phyloP scores from a whole-genome alignment of 1,140 invertebrate species.

The Drosophila pallidifrons region DNA sequence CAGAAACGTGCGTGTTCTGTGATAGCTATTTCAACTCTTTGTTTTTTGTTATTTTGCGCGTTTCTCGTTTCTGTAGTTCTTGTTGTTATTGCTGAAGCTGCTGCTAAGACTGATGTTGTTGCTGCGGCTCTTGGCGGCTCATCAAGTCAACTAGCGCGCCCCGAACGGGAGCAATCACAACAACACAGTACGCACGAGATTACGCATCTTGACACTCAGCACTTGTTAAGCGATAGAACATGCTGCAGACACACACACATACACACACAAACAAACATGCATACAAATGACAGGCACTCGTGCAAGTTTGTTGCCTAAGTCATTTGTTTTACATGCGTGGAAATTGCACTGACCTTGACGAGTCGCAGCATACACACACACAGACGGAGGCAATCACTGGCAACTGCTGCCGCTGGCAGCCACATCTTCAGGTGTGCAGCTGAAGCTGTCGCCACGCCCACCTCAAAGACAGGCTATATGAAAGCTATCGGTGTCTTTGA shows the following conservation, averaged over 20 bases:
- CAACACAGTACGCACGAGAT: slow-evolving; percentile 38
- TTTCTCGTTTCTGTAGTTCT: neutral
- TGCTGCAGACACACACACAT: neutral
- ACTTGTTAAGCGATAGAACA: slow-evolving; percentile 46
- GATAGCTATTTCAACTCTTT: slow-evolving; percentile 46
- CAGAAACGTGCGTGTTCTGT: slow-evolving; percentile 50
- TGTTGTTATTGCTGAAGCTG: neutral
- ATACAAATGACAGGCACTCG: neutral
- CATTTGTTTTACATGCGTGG: slow-evolving; percentile 36
- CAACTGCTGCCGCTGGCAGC: neutral
- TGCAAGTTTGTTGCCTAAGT: slow-evolving; percentile 51
- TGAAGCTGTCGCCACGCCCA: slow-evolving; percentile 25
- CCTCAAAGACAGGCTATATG: slow-evolving; percentile 5
- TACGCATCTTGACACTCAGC: slow-evolving; percentile 45
- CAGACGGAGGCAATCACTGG: neutral
- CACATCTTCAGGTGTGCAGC: neutral
- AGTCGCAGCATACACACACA: no score
- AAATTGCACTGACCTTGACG: slow-evolving; percentile 33
- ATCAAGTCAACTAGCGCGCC: slow-evolving; percentile 24
- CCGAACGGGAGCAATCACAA: slow-evolving; percentile 49
- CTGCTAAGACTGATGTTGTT: neutral
- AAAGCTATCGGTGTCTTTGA: slow-evolving; percentile 24
- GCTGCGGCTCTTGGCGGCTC: slow-evolving; percentile 19
- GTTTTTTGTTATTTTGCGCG: slow-evolving; percentile 12
- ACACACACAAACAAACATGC: neutral